Percentiles rank a stretch among this genome's conserved stretches.
phyloP scores from a whole-genome alignment of 2,113 vertebrate species.

The Pelodiscus sinensis region DNA sequence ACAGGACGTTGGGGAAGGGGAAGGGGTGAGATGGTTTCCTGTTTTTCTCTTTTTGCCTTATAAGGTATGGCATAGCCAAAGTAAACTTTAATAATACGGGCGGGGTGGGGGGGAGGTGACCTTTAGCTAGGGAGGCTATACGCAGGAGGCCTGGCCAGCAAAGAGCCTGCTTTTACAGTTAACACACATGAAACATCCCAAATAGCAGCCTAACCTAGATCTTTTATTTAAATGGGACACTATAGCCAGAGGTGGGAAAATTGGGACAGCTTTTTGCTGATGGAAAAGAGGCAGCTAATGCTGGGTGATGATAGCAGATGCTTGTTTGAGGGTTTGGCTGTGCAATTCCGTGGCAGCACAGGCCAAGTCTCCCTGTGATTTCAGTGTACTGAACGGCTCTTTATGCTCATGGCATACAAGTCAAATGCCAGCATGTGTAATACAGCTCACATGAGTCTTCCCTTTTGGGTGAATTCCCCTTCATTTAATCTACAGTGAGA shows the following conservation, averaged over 20 bases:
- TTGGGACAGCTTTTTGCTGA: background rate
- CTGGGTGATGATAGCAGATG: background rate
- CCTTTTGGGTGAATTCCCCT: background rate
- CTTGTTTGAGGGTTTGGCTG: background rate
- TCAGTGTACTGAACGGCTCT: background rate
- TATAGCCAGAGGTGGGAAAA: background rate
- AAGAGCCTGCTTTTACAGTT: too few species aligned
- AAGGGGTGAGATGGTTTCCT: too few species aligned
- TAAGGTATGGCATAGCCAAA: too few species aligned
- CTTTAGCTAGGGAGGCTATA: too few species aligned
- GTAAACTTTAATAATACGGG: too few species aligned
- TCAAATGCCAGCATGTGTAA: background rate
- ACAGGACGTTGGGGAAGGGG: too few species aligned
- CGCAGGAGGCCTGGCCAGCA: too few species aligned
- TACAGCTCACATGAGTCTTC: conserved; percentile 10
- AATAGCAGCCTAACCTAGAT: background rate
- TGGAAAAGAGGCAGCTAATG: background rate
- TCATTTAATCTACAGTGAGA: background rate
- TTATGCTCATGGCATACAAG: background rate
- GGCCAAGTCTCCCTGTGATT: fast-evolving
- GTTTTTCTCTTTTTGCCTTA: too few species aligned
- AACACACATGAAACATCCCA: background rate
- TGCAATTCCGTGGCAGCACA: background rate
- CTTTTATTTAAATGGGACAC: background rate
- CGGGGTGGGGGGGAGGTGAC: too few species aligned